Percentiles rank a stretch among this genome's conserved stretches.
Conservation (phyloP, 2,888 invertebrate genomes). For the Drosophila tanythrix region DNA sequence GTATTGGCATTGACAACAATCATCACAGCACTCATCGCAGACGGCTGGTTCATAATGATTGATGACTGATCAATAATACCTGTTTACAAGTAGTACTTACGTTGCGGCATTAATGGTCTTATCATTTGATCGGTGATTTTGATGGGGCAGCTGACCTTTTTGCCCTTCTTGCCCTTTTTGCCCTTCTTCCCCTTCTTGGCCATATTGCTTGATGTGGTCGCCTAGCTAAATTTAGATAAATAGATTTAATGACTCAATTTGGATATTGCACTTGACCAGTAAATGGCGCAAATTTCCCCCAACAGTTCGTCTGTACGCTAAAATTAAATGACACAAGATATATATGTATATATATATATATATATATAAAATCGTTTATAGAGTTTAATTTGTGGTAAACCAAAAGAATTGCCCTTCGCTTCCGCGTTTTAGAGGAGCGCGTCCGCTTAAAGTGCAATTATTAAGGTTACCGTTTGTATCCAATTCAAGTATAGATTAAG, state of each 20-base stretch:
- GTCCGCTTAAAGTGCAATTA: constrained; percentile 1
- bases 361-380: too few species aligned
- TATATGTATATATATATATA: not conserved
- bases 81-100: not conserved
- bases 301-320: constrained; percentile 78
- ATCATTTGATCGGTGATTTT: constrained; percentile 25
- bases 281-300: constrained; percentile 82
- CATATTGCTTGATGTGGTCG: constrained; percentile 39
- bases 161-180: constrained; percentile 42
- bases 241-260: constrained; percentile 58
- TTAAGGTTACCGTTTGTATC: not conserved
- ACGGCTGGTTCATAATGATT: not conserved
- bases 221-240: constrained; percentile 38
- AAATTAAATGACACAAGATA: constrained; percentile 29
- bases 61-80: not conserved
- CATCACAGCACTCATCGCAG: constrained; percentile 21
- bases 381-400: not conserved
- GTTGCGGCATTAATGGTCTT: constrained; percentile 11
- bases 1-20: constrained; percentile 52
- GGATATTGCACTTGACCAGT: constrained; percentile 81
- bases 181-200: constrained; percentile 52
- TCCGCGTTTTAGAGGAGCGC: not conserved
- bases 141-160: constrained; percentile 27
- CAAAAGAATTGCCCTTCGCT: not conserved
- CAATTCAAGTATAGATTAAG: not conserved